Percentiles rank a stretch among this genome's conserved stretches.
Conservation (phyloP, 2,113 vertebrate species). For the Tenrec ecaudatus region DNA sequence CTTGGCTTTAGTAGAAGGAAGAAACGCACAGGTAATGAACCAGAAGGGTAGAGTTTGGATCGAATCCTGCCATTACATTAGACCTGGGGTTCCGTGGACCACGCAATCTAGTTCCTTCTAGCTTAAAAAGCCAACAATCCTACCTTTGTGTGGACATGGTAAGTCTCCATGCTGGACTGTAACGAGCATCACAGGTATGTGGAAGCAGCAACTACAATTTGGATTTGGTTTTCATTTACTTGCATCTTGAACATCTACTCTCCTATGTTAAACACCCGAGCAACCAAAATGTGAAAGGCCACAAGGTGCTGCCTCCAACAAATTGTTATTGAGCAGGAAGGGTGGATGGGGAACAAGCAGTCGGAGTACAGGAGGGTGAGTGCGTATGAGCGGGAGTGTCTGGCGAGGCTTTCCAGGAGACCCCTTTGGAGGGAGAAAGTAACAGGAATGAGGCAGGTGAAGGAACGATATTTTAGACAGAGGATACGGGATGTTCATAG, state of each 20-base stretch:
- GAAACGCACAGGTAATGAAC: constrained; percentile 3
- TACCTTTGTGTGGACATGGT: neutral
- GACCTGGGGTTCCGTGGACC: neutral
- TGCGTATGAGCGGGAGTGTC: neutral
- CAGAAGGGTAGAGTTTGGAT: neutral
- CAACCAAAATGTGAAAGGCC: constrained; percentile 34
- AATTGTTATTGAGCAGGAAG: constrained; percentile 30
- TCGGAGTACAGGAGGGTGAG: neutral
- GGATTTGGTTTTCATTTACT: constrained; percentile 20
- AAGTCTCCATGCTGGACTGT: neutral
- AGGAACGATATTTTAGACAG: neutral
- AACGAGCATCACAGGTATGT: neutral
- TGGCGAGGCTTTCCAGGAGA: neutral
- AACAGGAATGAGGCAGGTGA: neutral
- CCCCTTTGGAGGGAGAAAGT: neutral
- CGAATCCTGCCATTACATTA: neutral
- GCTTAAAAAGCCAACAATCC: constrained; percentile 3
- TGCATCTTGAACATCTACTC: constrained; percentile 32
- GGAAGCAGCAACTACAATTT: constrained; percentile 28
- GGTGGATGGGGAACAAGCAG: neutral
- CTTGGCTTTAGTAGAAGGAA: constrained; percentile 42
- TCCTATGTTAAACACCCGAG: neutral
- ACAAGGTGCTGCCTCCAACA: constrained; percentile 1
- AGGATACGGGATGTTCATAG: neutral
- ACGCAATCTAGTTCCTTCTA: neutral